Base-by-base conservation (phyloP, 2,888 invertebrate species). In the Chromoteleia sp. region DNA sequence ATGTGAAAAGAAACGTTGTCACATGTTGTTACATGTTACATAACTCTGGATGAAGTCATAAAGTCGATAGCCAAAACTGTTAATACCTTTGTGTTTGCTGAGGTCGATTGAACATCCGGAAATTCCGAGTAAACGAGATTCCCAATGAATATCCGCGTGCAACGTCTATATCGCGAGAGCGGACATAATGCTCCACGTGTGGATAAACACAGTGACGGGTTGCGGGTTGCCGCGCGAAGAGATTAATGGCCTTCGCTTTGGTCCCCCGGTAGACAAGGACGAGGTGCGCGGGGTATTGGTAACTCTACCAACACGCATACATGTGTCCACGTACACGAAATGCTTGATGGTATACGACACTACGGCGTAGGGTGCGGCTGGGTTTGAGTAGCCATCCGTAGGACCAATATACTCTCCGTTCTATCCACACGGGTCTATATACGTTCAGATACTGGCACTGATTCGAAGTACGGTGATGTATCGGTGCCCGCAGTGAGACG, bases 191-290 rank as follows among this genome's bases (percentile, higher is more conserved):
- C 90, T 91, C 90, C 90, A 90, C 89, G 89, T 91, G 90, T 91
- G 90, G 91, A 90, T 91, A 91, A 91, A 91, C 90, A 90, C 89
- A 90, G 90, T 90, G 91, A 91, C 91, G 91, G 90, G 90, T 90
- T 90, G 90, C 87, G 90, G 91, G 89, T 90, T 89, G 89, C 89
- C 90, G 89, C 89, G 88, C 88, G 87, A 88, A 87, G 87, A 91
- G 91, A 91, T 91, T 91, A 91, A 91, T 91, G 90, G 89, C 88
- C 88, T 88, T 87, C 85, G 87, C 88, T 88, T 88, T 86, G 88
- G 86, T 87, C 85, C 86, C 86, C 86, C 67, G 80, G 75, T 82
- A 67, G 82, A 80, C 79, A 71, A 79, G 65, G 71, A 75, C 67
- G 82, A 82, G 58, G 76, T 48, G 67, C 56, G 45, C 52, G 65